These are phyloP conservation scores for Stenopsyche tienmushanensis DNA, from an alignment of 1,140 invertebrate species.

Conservation along the genomic window DNA sequence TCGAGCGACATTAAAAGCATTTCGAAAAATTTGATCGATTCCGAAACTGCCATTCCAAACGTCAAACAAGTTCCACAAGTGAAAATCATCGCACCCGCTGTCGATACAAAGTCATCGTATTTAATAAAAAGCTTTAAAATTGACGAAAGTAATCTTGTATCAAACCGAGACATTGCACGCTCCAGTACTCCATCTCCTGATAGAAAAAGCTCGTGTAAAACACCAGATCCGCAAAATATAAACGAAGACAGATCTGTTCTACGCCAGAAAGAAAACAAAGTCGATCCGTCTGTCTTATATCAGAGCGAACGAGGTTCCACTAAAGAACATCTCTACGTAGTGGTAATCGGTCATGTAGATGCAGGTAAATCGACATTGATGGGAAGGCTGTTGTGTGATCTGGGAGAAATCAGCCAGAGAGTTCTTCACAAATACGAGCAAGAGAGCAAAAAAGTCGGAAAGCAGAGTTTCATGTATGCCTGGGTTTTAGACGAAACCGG, in stretches of 20 bases:
- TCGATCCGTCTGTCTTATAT: conserved; percentile 63
- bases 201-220: conserved; percentile 52
- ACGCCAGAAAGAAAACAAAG: conserved; percentile 58
- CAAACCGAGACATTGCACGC: conserved; percentile 50
- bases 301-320: conserved; percentile 69
- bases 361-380: conserved; percentile 98
- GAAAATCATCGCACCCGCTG: conserved; percentile 27
- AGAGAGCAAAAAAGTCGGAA: conserved; percentile 96
- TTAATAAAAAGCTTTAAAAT: conserved; percentile 56
- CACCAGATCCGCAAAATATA: conserved; percentile 44
- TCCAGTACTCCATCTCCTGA: conserved; percentile 65
- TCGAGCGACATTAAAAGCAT: too few species aligned
- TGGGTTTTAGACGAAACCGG: conserved; percentile 99
- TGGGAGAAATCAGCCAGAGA: conserved; percentile 88
- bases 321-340: conserved; percentile 89
- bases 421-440: conserved; percentile 97
- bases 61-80: too few species aligned
- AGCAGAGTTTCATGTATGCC: conserved; percentile 97
- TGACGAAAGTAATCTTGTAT: conserved; percentile 43
- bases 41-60: background rate
- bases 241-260: conserved; percentile 45
- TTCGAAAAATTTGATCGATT: conserved; percentile 11
- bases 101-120: conserved; percentile 47
- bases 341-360: conserved; percentile 98
- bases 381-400: conserved; percentile 88